A percentile compares a stretch with the other conserved stretches of the same genome.
phyloP scores from a whole-genome alignment of 2,797 vertebrate species.

The Aulostomus chinensis region DNA sequence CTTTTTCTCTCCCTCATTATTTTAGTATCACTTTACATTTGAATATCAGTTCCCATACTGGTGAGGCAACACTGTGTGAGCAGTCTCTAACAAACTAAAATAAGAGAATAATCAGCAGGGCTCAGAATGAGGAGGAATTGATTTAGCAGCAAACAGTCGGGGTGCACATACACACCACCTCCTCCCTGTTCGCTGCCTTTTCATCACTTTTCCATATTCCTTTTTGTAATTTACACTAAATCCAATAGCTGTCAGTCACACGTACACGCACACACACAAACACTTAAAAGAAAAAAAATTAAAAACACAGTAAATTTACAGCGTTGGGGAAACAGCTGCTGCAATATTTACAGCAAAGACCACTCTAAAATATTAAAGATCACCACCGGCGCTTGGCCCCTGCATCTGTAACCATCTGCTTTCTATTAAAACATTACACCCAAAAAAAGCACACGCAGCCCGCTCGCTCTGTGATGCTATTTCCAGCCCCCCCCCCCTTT shows the following conservation, averaged over 20 bases:
- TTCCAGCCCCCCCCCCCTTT: constrained; percentile 40
- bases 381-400: constrained; percentile 71
- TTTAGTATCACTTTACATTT: constrained; percentile 77
- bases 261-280: constrained; percentile 23
- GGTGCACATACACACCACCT: constrained; percentile 19
- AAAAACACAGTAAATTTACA: constrained; percentile 74
- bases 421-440: constrained; percentile 83
- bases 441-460: constrained; percentile 52
- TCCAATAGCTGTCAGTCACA: constrained; percentile 83
- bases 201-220: constrained; percentile 81
- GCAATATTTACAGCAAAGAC: constrained; percentile 83
- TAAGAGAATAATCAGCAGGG: constrained; percentile 72
- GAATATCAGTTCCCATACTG: constrained; percentile 65
- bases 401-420: constrained; percentile 82
- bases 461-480: constrained; percentile 48
- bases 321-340: constrained; percentile 81
- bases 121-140: constrained; percentile 66
- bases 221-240: constrained; percentile 86
- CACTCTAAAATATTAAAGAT: constrained; percentile 89
- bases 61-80: constrained; percentile 54
- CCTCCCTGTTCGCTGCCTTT: constrained; percentile 48
- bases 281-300: constrained; percentile 22
- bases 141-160: constrained; percentile 66
- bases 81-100: constrained; percentile 60
- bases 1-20: constrained; percentile 56